Base-by-base conservation (phyloP, 2,113 vertebrate species). In the Peromyscus polionotus region DNA sequence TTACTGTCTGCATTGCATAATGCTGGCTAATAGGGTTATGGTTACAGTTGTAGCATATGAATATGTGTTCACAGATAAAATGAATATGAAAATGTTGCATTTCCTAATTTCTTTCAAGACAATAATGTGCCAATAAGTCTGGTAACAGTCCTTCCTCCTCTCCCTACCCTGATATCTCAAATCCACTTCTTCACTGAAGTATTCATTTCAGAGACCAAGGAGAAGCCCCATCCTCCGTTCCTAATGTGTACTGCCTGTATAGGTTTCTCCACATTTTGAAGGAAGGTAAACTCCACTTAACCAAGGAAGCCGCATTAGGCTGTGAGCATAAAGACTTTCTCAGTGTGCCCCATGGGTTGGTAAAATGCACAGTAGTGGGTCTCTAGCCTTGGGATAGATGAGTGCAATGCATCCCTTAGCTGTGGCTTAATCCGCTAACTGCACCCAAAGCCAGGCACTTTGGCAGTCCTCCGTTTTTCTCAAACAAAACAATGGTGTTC, bases 251-350 rank as follows among this genome's bases (percentile, higher is more conserved):
- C 85, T 81, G 51, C 26, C 54, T 94, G 20, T 80, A 73, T 13
- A 70, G 54, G 24, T 79, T 95, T 70, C 95, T 96, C 90, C 87
- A 36, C 57, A 91, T 92, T 94, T 94, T 95, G 31, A 96, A 94
- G 92, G 84, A 83, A 80, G 51, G 76, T 73, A 67, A 83, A 87
- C 75, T 97, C 63, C 11, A 39, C 20, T 3, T 59, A 93, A 94
- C 31, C 84, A 84, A 97, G 68, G 63, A 90, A 86, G 10, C 26
- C 61, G 48, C 45, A 73, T 45, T 33, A 79, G 39, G 13, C 75
- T 91, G 59, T 59, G 31, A 39, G 22, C 61, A 73, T 33, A 36
- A 39, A 94, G 45, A 28, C 51, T 63, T 93, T 93, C 42, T 77
- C 36, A n/a, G 31, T 65, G 42, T 81, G 48, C 75, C 72, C 65